Evolutionary conservation across 1,140 invertebrate species (phyloP), one percentile per base, ranked within the genome.

Genomic region (Drosophila mauritiana): DNA sequence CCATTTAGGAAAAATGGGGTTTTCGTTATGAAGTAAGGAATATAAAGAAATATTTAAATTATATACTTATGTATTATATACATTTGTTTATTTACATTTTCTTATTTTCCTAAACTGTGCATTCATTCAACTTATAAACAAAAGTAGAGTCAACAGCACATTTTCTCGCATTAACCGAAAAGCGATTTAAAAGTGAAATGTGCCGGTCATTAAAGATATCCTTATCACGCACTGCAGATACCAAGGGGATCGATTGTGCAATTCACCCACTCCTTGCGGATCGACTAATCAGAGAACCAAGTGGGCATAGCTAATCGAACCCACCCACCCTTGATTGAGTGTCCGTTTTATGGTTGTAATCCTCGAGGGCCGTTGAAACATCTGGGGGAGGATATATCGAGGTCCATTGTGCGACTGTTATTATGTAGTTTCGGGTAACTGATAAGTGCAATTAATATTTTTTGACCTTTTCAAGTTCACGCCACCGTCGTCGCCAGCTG

Each of bases 381-480:
- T 27, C 27, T 42, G 40, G 39, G 72, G 73, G 58, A 57, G 61
- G 61, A 8, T 31, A 8, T 31, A 65, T 39, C 54, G 20, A 22
- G 43, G 51, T 54, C 43, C 42, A 53, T 34, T 39, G 1, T n/a
- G 55, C 31, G 15, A n/a, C 39, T 45, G 45, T 42, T 45, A 51
- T 42, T 77, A 34, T 40, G 22, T 46, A 49, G 46, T 46, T 51
- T 52, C 7, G 51, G 59, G 74, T 81, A 90, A 89, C 70, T 81
- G 85, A 85, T 89, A 89, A 89, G 63, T 76, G 85, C 81, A 90
- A 89, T 89, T 89, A 89, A 90, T 90, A 85, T 85, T 90, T 90
- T 81, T 75, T 75, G 70, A 85, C 81, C 80, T 79, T 90, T 74
- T 45, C 67, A 73, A 64, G 70, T 72, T 84, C 62, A 63, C 27